Percentiles rank a stretch among this genome's conserved stretches.
Evolutionary conservation across 2,888 invertebrate species (phyloP).

Genomic region (Nemapogon koenigi): DNA sequence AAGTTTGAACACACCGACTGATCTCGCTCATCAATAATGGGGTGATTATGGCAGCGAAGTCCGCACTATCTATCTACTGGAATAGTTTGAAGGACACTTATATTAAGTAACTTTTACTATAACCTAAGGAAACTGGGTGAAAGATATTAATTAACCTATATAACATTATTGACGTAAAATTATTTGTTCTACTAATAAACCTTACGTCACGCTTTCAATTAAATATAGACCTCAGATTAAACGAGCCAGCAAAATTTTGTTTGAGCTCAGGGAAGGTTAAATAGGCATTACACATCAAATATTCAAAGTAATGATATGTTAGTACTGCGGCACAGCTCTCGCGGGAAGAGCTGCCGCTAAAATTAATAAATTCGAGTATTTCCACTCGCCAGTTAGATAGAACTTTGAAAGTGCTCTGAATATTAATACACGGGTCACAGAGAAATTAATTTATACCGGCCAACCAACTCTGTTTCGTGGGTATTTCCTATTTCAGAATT

Average conservation of each 20-base stretch:
- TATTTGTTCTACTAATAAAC: too few species aligned
- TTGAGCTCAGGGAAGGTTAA: too few species aligned
- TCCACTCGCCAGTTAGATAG: conserved; percentile 46
- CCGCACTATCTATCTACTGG: too few species aligned
- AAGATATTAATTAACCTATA: too few species aligned
- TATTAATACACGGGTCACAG: conserved; percentile 56
- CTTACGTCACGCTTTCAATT: too few species aligned
- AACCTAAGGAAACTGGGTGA: too few species aligned
- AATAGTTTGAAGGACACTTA: too few species aligned
- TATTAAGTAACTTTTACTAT: too few species aligned
- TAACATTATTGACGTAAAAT: too few species aligned
- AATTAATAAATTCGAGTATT: conserved; percentile 54
- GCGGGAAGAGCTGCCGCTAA: conserved; percentile 34
- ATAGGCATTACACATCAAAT: too few species aligned
- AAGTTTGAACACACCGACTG: conserved; percentile 7
- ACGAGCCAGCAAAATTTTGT: too few species aligned
- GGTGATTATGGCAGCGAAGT: conserved; percentile 7
- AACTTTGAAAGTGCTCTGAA: conserved; percentile 58
- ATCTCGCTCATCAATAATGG: conserved; percentile 5
- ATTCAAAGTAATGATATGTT: conserved; percentile 27
- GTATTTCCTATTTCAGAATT: conserved; percentile 48
- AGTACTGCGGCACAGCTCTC: conserved; percentile 21
- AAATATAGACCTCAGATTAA: too few species aligned
- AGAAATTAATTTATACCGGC: conserved; percentile 56
- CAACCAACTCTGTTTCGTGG: conserved; percentile 42